A percentile compares a stretch with the other conserved stretches of the same genome.
phyloP scores from a whole-genome alignment of 2,797 vertebrate species.

The Mormyrus hasselquistii region DNA sequence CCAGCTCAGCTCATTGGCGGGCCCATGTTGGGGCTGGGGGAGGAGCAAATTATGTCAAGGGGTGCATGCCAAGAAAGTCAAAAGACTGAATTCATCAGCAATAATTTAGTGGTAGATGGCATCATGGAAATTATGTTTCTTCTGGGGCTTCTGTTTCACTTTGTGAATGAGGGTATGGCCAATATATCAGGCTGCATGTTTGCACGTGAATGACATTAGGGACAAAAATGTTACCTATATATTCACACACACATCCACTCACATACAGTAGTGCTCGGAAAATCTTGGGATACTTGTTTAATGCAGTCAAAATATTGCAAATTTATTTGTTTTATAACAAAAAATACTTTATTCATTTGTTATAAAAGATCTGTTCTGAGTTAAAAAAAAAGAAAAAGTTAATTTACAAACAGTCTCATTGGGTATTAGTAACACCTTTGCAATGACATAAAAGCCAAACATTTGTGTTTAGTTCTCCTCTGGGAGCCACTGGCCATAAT shows the following conservation, averaged over 20 bases:
- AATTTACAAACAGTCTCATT: too few species aligned
- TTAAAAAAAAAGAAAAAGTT: too few species aligned
- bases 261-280: neutral
- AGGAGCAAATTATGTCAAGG: neutral
- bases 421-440: too few species aligned
- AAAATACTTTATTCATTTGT: too few species aligned
- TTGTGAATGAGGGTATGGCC: neutral
- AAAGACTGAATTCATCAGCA: neutral
- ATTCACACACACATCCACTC: neutral
- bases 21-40: neutral
- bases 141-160: neutral
- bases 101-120: neutral
- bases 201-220: neutral
- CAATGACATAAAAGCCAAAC: too few species aligned
- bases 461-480: too few species aligned
- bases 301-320: neutral
- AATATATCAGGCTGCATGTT: neutral
- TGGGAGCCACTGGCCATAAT: too few species aligned
- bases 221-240: neutral
- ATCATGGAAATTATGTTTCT: neutral
- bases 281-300: neutral
- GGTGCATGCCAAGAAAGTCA: neutral
- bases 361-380: too few species aligned
- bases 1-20: neutral
- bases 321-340: too few species aligned